Conservation (phyloP, 2,888 invertebrate species). For the Aphodius granarius region DNA sequence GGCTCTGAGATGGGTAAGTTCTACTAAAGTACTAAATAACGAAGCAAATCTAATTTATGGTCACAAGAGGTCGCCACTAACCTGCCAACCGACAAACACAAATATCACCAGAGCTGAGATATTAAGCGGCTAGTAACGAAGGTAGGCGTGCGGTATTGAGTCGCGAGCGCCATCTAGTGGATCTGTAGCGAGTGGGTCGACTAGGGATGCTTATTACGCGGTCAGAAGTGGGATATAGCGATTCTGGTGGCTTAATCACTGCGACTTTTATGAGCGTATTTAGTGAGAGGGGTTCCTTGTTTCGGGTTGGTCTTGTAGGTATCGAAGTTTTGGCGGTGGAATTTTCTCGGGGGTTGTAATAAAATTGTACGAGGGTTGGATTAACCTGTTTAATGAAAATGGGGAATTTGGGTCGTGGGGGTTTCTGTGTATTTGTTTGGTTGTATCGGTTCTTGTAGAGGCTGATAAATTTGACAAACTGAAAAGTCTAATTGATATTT, state of each 20-base stretch:
- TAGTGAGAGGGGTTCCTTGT: not conserved
- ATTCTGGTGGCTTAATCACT: not conserved
- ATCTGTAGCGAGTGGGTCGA: too few relatives aligned
- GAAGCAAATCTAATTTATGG: constrained; percentile 5
- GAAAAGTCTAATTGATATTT: too few relatives aligned
- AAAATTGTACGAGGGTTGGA: not conserved
- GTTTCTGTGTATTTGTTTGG: too few relatives aligned
- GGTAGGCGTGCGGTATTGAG: constrained; percentile 3
- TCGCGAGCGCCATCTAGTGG: not conserved
- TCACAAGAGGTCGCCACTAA: not conserved
- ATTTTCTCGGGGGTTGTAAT: not conserved
- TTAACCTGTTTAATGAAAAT: not conserved
- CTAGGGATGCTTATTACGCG: not conserved
- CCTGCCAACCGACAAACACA: too few relatives aligned
- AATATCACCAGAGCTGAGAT: too few relatives aligned
- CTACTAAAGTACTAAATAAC: constrained; percentile 35
- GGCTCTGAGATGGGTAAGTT: constrained; percentile 66
- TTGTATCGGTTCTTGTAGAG: too few relatives aligned
- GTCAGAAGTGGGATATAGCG: not conserved
- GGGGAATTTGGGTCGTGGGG: not conserved
- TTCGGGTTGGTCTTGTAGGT: not conserved
- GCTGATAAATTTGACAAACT: too few relatives aligned
- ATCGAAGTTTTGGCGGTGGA: not conserved
- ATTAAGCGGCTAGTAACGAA: constrained; percentile 10
- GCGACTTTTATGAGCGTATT: constrained; percentile 7